These are phyloP conservation scores for Poicephalus meyeri DNA, from an alignment of 2,113 vertebrate genomes.

Conservation along the genomic window DNA sequence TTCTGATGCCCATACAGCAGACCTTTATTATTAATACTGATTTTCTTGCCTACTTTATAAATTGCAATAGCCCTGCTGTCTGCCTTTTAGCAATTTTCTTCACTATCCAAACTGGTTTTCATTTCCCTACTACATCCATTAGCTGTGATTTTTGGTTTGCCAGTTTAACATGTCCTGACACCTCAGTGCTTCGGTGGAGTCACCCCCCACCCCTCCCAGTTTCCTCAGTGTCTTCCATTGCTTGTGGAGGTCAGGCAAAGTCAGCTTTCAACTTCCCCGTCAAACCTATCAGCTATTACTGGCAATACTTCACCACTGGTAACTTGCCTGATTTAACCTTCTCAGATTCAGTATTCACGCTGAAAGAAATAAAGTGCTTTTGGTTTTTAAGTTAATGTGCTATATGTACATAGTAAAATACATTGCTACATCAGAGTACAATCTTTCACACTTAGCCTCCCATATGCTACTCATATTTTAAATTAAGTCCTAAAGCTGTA, in stretches of 20 bases:
- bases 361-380: background rate
- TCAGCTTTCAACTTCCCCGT: background rate
- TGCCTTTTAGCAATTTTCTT: background rate
- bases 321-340: background rate
- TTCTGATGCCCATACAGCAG: background rate
- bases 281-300: background rate
- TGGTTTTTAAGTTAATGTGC: background rate
- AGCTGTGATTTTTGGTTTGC: background rate
- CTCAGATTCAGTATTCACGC: background rate
- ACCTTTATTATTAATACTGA: background rate
- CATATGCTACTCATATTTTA: background rate
- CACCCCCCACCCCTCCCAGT: rapidly evolving
- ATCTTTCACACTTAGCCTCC: background rate
- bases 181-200: background rate
- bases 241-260: background rate
- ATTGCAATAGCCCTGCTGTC: background rate
- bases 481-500: background rate
- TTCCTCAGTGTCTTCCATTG: background rate
- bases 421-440: background rate
- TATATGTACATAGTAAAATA: background rate
- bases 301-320: background rate
- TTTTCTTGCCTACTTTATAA: background rate
- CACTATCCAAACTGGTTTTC: background rate
- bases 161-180: background rate
- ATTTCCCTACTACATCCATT: background rate